Evolutionary conservation across 2,888 invertebrate genomes (phyloP).

Genomic region (Trichopria drosophilae): DNA sequence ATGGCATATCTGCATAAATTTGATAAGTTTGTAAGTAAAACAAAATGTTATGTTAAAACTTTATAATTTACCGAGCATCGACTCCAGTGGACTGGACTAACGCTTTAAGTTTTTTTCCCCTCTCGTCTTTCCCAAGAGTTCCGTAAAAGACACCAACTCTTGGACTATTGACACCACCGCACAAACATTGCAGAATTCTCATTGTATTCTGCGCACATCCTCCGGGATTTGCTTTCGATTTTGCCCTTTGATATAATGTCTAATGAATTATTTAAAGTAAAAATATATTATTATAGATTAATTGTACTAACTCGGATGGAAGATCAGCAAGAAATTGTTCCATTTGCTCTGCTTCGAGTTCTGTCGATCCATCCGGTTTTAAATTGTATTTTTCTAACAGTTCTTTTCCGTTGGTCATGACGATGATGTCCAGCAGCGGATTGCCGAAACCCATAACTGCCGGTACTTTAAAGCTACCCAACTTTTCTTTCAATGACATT

Average conservation of each 20-base stretch:
- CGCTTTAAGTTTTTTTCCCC: slow-evolving; percentile 47
- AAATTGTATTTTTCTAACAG: slow-evolving; percentile 49
- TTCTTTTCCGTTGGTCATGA: slow-evolving; percentile 44
- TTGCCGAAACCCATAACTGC: slow-evolving; percentile 54
- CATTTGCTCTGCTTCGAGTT: slow-evolving; percentile 46
- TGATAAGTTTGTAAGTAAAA: neutral
- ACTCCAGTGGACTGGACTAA: slow-evolving; percentile 50
- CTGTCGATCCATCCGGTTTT: slow-evolving; percentile 48
- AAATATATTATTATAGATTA: neutral
- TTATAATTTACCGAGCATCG: slow-evolving; percentile 44
- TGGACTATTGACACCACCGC: slow-evolving; percentile 37
- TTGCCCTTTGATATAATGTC: neutral
- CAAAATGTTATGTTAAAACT: neutral
- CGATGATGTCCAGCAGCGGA: slow-evolving; percentile 52
- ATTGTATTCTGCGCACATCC: slow-evolving; percentile 52
- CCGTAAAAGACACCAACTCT: slow-evolving; percentile 47
- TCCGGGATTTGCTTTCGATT: slow-evolving; percentile 41
- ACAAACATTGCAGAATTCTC: slow-evolving; percentile 51
- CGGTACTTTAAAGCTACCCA: slow-evolving; percentile 40
- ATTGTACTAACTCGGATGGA: slow-evolving; percentile 44
- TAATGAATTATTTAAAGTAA: neutral
- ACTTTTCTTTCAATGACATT: slow-evolving; percentile 36
- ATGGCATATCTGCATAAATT: slow-evolving; percentile 47
- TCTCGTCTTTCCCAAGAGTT: slow-evolving; percentile 52
- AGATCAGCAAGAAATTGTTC: slow-evolving; percentile 44